Percentiles rank a stretch among this genome's conserved stretches.
These are phyloP conservation scores for Indicator indicator DNA, from an alignment of 2,113 vertebrate species.

Conservation along the genomic window DNA sequence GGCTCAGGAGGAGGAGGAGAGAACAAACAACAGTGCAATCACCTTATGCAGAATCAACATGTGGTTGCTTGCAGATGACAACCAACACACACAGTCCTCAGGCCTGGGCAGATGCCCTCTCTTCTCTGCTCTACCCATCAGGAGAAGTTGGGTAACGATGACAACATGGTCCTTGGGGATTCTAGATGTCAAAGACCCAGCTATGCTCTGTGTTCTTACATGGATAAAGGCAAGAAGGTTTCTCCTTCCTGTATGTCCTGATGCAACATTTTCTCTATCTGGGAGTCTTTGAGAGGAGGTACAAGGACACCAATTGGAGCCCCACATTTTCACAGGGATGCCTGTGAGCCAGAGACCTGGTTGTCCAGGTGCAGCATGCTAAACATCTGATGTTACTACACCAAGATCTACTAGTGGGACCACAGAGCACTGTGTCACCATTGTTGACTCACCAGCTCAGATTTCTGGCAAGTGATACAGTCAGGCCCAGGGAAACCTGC, in stretches of 20 bases:
- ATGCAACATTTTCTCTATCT: too few relatives aligned
- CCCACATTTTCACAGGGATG: neutral
- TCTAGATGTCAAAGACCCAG: neutral
- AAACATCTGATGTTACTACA: neutral
- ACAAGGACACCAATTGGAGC: neutral
- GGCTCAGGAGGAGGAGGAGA: neutral
- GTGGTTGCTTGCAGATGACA: neutral
- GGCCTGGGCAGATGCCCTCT: neutral
- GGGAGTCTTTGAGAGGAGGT: neutral
- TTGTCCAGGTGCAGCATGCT: neutral
- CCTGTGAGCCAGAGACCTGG: neutral
- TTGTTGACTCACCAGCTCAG: neutral
- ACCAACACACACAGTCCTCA: neutral
- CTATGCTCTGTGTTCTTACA: accelerated
- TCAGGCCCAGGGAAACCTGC: neutral
- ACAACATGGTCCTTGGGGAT: neutral
- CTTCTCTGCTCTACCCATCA: neutral
- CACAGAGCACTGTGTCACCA: neutral
- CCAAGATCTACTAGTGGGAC: neutral
- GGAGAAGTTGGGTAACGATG: neutral
- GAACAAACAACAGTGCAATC: neutral
- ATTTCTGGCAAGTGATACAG: neutral
- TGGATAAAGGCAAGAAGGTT: neutral
- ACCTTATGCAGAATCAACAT: neutral
- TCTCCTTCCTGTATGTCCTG: neutral